These are phyloP conservation scores for Chrysocyon brachyurus DNA, from an alignment of 2,797 vertebrate genomes.

Conservation along the genomic window DNA sequence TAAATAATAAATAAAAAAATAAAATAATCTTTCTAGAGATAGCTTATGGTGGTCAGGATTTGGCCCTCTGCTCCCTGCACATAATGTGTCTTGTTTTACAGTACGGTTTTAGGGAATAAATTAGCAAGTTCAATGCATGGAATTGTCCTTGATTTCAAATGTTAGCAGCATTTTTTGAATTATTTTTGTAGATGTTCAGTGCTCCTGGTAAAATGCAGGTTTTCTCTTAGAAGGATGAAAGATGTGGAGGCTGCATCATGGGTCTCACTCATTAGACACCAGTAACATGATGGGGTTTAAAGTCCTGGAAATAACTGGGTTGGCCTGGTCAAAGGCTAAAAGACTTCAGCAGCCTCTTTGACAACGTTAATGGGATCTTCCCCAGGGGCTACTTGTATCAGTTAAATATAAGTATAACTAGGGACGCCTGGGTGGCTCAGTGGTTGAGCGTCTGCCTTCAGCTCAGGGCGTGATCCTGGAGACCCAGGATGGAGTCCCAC, in stretches of 20 bases:
- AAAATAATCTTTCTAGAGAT: neutral
- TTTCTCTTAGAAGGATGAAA: neutral
- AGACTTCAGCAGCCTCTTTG: neutral
- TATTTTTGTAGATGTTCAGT: neutral
- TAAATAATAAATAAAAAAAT: neutral
- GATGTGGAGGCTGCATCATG: neutral
- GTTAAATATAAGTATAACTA: neutral
- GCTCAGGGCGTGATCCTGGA: too few species aligned
- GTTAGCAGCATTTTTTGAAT: neutral
- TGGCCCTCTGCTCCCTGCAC: neutral
- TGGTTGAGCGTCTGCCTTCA: too few species aligned
- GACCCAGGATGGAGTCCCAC: too few species aligned
- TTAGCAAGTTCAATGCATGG: neutral
- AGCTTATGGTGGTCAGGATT: neutral
- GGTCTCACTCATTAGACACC: neutral
- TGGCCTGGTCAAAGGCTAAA: neutral
- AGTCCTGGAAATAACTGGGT: neutral
- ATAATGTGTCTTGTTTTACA: neutral
- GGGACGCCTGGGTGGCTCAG: too few species aligned
- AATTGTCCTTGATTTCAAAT: slow-evolving; percentile 18
- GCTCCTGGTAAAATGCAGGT: neutral
- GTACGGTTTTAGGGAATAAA: neutral
- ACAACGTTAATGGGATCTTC: neutral
- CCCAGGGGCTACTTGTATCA: neutral
- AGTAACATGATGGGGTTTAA: neutral